Evolutionary conservation across 2,113 vertebrate genomes (phyloP), one percentile per base, ranked within the genome.

Genomic region (Rafetus swinhoei): DNA sequence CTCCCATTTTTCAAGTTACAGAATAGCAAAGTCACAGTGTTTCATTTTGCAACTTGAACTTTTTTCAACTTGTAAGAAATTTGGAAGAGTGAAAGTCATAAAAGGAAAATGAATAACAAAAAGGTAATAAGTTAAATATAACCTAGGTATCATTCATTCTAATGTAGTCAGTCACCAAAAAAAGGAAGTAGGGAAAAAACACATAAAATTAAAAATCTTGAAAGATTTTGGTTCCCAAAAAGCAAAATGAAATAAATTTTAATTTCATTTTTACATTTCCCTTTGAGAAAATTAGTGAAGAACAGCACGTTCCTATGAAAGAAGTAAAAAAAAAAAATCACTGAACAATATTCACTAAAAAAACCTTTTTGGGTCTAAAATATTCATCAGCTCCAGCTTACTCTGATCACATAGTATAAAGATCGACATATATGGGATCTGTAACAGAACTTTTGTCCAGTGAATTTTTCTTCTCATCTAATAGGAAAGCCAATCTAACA

Each of bases 361-460:
- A 92, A 92, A 87, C 82, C 45, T 45, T 19, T 2, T 0, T 1
- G 6, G 16, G 18, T 35, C 82, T 81, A 54, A 5, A 69, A 90
- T 85, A 81, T 90, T 4, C 79, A 57, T 14, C 56, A 59, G 56
- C 84, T 80, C 56, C 85, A 83, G 79, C 85, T 94, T 96, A 92
- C 72, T 60, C 27, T 91, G 95, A 80, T 72, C 86, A 94, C 39
- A 84, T 83, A 95, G 82, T 89, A 86, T 88, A 90, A 92, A 97
- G 82, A 89, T 92, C 95, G 96, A 91, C 85, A 90, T 56, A 90
- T 57, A 79, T 52, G 8, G 93, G 90, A 95, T 89, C 94, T 95
- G 84, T 90, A 92, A 84, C 6, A 86, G 53, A 94, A 80, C 55
- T 93, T 94, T 93, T 82, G 88, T 65, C 79, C 35, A 69, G 88